Conservation (phyloP, 2,888 invertebrate genomes). For the Diadromus collaris region DNA sequence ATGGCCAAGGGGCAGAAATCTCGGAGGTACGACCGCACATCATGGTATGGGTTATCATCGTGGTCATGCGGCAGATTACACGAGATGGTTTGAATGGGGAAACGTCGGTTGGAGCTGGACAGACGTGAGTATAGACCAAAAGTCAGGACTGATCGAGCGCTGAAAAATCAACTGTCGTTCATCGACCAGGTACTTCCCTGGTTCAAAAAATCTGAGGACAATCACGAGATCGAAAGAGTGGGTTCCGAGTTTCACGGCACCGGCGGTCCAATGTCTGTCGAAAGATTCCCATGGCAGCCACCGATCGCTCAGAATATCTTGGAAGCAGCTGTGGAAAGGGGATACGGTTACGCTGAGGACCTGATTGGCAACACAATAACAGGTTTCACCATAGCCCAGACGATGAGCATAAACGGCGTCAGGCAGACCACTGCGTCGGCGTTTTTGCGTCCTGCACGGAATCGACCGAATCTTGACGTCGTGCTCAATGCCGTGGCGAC, state of each 20-base stretch:
- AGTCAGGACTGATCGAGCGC: background rate
- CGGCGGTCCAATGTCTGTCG: slow-evolving; percentile 84
- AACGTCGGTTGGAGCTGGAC: slow-evolving; percentile 88
- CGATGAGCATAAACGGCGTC: slow-evolving; percentile 84
- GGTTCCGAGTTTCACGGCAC: slow-evolving; percentile 83
- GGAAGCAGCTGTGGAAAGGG: slow-evolving; percentile 83
- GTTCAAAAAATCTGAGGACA: slow-evolving; percentile 86
- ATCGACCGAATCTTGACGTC: slow-evolving; percentile 83
- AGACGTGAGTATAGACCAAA: slow-evolving; percentile 77
- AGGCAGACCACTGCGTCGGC: slow-evolving; percentile 84
- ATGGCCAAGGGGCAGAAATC: slow-evolving; percentile 87
- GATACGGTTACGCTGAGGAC: slow-evolving; percentile 84
- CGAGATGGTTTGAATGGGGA: slow-evolving; percentile 87
- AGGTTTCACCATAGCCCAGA: slow-evolving; percentile 85
- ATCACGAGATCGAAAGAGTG: slow-evolving; percentile 84
- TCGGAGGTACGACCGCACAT: slow-evolving; percentile 87
- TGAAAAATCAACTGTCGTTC: background rate
- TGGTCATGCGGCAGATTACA: slow-evolving; percentile 88
- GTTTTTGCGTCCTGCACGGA: slow-evolving; percentile 82
- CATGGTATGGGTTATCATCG: slow-evolving; percentile 94
- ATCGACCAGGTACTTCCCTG: slow-evolving; percentile 84
- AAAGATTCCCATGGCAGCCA: slow-evolving; percentile 85
- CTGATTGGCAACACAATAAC: slow-evolving; percentile 83
- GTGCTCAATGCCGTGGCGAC: slow-evolving; percentile 83
- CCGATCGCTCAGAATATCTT: slow-evolving; percentile 83